Conservation (phyloP, 2,888 invertebrate genomes). For the Cantharis flavilabris region DNA sequence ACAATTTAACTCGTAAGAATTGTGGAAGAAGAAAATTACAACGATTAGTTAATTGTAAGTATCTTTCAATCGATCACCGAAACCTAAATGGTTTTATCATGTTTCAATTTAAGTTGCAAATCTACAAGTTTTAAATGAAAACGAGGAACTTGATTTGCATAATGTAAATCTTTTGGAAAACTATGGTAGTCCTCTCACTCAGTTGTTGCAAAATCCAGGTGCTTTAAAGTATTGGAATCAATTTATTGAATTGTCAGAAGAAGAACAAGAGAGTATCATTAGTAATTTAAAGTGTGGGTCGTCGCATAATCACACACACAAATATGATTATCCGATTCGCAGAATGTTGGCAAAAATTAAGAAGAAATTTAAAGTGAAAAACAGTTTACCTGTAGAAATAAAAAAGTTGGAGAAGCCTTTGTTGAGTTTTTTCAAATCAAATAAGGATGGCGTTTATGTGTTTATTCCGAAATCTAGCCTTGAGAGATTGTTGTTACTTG, state of each 20-base stretch:
- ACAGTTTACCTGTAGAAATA: slow-evolving; percentile 42
- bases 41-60: not conserved
- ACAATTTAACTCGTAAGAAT: not conserved
- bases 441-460: slow-evolving; percentile 40
- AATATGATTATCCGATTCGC: slow-evolving; percentile 32
- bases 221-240: slow-evolving; percentile 46
- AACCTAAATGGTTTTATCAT: not conserved
- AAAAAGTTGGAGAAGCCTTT: slow-evolving; percentile 41
- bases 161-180: slow-evolving; percentile 41
- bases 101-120: slow-evolving; percentile 37
- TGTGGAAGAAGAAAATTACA: slow-evolving; percentile 11
- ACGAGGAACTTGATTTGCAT: slow-evolving; percentile 39
- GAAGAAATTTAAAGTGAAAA: slow-evolving; percentile 44
- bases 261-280: slow-evolving; percentile 42
- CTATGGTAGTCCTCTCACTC: slow-evolving; percentile 44
- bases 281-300: slow-evolving; percentile 16
- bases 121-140: slow-evolving; percentile 44
- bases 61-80: not conserved
- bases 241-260: slow-evolving; percentile 47
- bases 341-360: slow-evolving; percentile 45
- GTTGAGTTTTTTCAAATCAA: slow-evolving; percentile 41
- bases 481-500: slow-evolving; percentile 47
- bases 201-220: slow-evolving; percentile 41
- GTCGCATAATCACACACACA: not conserved
- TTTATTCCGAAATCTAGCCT: slow-evolving; percentile 44